Evolutionary conservation across 2,113 vertebrate species (phyloP).

Genomic region (Phyllostomus discolor): DNA sequence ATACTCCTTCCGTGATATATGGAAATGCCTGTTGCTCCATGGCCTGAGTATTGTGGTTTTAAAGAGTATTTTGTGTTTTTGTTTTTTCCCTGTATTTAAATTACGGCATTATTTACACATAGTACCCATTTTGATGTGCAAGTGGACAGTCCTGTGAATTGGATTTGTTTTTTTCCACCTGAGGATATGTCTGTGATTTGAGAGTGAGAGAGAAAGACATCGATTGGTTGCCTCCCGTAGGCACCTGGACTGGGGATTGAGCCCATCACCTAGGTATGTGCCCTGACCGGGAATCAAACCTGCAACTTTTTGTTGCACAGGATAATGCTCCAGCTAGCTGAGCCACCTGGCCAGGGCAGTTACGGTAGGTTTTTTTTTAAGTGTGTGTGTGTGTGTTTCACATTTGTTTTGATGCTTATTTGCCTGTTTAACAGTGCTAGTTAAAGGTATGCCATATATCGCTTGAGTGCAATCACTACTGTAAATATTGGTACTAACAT

Average conservation of each 20-base stretch:
- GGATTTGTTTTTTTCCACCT: not conserved
- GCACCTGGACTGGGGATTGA: too few relatives aligned
- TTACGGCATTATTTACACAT: not conserved
- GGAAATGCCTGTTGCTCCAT: not conserved
- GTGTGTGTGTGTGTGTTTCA: too few relatives aligned
- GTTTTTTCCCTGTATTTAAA: not conserved
- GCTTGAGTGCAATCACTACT: slow-evolving; percentile 58
- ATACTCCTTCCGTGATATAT: not conserved
- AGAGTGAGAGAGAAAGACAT: too few relatives aligned
- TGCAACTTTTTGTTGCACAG: too few relatives aligned
- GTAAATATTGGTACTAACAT: slow-evolving; percentile 59
- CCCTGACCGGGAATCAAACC: too few relatives aligned
- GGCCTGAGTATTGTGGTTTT: not conserved
- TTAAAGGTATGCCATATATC: slow-evolving; percentile 63
- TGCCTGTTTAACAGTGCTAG: slow-evolving; percentile 77
- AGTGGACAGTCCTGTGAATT: not conserved
- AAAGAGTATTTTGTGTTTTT: not conserved
- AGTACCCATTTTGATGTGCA: not conserved
- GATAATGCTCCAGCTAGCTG: too few relatives aligned
- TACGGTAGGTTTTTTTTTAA: too few relatives aligned
- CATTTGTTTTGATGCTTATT: slow-evolving; percentile 74
- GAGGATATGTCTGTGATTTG: too few relatives aligned
- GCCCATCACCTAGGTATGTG: too few relatives aligned
- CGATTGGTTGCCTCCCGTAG: too few relatives aligned
- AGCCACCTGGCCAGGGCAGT: too few relatives aligned